Evolutionary conservation across 1,140 invertebrate species (phyloP).

Genomic region (Drosophila mauritiana): DNA sequence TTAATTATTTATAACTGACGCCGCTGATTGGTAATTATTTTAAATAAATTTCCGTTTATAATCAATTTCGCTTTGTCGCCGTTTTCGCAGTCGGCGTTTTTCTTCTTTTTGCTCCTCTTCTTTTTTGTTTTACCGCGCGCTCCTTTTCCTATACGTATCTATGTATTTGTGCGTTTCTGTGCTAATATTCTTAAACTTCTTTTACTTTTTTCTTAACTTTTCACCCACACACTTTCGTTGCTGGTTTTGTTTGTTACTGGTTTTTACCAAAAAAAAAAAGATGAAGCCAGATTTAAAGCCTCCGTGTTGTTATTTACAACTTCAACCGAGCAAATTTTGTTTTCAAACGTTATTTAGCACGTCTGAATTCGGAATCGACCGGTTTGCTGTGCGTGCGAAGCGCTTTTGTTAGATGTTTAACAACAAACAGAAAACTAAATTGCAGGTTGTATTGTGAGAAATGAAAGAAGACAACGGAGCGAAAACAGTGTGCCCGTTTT

Average conservation of each 20-base stretch:
- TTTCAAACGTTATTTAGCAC: neutral
- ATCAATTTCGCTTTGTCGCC: slow-evolving; percentile 68
- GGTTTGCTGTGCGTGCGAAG: slow-evolving; percentile 38
- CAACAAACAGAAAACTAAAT: slow-evolving; percentile 2
- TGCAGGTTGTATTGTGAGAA: too few relatives aligned
- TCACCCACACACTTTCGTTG: slow-evolving; percentile 19
- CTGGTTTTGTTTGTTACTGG: slow-evolving; percentile 16
- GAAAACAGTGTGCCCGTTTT: too few relatives aligned
- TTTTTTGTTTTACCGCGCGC: slow-evolving; percentile 25
- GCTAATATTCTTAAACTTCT: slow-evolving; percentile 11
- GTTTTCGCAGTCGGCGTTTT: slow-evolving; percentile 48
- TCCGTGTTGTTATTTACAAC: slow-evolving; percentile 3
- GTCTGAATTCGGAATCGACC: slow-evolving; percentile 13
- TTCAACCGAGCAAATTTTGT: neutral
- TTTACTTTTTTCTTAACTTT: slow-evolving; percentile 2
- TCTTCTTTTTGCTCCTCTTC: slow-evolving; percentile 33
- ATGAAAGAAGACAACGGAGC: too few relatives aligned
- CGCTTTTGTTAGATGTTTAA: slow-evolving; percentile 50
- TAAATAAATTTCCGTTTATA: slow-evolving; percentile 70
- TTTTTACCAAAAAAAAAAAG: slow-evolving; percentile 31
- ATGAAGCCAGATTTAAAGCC: neutral
- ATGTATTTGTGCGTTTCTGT: slow-evolving; percentile 8
- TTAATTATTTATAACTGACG: slow-evolving; percentile 53
- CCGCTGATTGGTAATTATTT: slow-evolving; percentile 64
- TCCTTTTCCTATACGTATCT: slow-evolving; percentile 21